Base-by-base conservation (phyloP, 2,113 vertebrate genomes). In the Trinectes maculatus region DNA sequence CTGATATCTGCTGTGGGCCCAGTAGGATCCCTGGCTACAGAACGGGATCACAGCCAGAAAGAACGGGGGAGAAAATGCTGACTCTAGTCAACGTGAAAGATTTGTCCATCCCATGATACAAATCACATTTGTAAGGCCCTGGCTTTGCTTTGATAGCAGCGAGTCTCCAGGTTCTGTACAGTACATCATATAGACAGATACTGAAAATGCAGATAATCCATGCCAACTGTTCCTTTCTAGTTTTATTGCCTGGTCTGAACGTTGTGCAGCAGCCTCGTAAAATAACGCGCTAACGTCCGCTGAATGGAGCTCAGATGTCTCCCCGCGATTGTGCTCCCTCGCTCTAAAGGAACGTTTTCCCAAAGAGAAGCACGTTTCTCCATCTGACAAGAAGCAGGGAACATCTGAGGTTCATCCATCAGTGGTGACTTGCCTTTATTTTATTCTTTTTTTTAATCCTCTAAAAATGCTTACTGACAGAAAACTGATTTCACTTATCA, bases 221-320 rank as follows among this genome's bases (percentile, higher is more conserved):
- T 19, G 28, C 43, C 60, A 47, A 10, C 67, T 33, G 60, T n/a
- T 48, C 37, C 26, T 55, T 8, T 47, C 56, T 25, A 44, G 63
- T 28, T 64, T 57, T n/a, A n/a, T n/a, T n/a, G 34, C 44, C 74
- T 62, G 31, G 39, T 72, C 49, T 59, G 44, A 42, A 68, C 76
- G 34, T 77, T 51, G 74, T 77, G 80, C 71, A 31, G 71, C 69
- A 47, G 72, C 33, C 65, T 76, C 40, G 2, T 26, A 36, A 58
- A 65, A 61, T 48, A 48, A 11, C 10, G 40, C 71, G 47, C 24
- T 37, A 49, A 65, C 68, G 15, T 53, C 56, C 33, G 42, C 46
- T 6, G 22, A 59, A 77, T 84, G 71, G 67, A 59, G 47, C 81
- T 82, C 84, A 74, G 54, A 68, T 77, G 70, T 77, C 56, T n/a